A percentile compares a stretch with the other conserved stretches of the same genome.
Conservation (phyloP, 2,797 vertebrate genomes). For the Natrix natrix region DNA sequence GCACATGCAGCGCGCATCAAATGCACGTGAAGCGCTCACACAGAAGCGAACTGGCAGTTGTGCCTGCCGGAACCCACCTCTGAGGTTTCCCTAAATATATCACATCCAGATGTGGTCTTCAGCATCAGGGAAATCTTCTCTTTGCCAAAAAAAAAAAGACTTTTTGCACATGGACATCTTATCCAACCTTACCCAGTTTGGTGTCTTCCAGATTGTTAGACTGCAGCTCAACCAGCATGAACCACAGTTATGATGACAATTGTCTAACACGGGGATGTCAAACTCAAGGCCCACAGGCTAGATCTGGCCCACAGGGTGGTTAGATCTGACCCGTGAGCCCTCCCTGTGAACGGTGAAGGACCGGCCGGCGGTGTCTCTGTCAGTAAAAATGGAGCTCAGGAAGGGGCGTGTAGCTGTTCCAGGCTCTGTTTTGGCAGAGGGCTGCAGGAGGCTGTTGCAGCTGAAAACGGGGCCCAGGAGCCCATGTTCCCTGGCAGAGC, state of each 20-base stretch:
- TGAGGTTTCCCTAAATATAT: background rate
- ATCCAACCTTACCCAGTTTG: background rate
- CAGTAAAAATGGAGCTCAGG: too few species aligned
- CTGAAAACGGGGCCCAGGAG: background rate
- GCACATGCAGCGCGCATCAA: too few species aligned
- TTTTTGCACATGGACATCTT: background rate
- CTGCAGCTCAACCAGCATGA: background rate
- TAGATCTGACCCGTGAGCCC: background rate
- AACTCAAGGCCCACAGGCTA: background rate
- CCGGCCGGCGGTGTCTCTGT: fast-evolving
- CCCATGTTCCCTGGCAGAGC: background rate
- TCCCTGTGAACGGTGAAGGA: too few species aligned
- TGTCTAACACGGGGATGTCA: background rate
- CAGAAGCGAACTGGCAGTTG: too few species aligned
- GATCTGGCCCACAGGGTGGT: too few species aligned
- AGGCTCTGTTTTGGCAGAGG: too few species aligned
- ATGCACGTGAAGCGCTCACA: too few species aligned
- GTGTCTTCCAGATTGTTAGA: background rate
- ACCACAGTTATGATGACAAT: background rate
- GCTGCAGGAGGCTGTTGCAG: too few species aligned
- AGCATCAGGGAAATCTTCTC: background rate
- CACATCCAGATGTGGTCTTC: background rate
- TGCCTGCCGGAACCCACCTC: too few species aligned
- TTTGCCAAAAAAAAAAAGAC: background rate
- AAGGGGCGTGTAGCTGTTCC: too few species aligned